These are phyloP conservation scores for Polyergus mexicanus DNA, from an alignment of 1,140 invertebrate genomes.

Conservation along the genomic window DNA sequence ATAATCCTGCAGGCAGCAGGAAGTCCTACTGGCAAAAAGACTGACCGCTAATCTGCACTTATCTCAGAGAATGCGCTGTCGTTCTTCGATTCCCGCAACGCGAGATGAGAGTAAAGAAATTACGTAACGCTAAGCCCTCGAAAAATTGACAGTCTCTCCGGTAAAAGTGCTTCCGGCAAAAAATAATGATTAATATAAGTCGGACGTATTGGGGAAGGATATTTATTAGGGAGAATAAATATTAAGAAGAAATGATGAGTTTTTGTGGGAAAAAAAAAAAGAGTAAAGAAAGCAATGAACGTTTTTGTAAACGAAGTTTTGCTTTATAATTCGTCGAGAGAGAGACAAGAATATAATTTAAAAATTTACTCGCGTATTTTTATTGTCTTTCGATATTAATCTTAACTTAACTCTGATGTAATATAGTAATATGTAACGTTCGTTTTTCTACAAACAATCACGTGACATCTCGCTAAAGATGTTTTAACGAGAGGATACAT, in stretches of 20 bases:
- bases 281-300: background rate
- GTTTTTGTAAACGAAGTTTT: background rate
- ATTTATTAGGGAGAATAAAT: background rate
- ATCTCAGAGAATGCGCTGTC: slow-evolving; percentile 17
- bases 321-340: background rate
- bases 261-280: background rate
- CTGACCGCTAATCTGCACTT: slow-evolving; percentile 8
- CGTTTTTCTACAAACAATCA: background rate
- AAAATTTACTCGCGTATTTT: background rate
- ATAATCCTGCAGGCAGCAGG: slow-evolving; percentile 37
- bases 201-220: background rate
- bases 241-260: background rate
- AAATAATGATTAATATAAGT: background rate
- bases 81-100: slow-evolving; percentile 8
- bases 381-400: background rate
- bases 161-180: background rate
- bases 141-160: background rate
- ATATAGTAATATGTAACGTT: too few relatives aligned
- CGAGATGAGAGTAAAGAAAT: slow-evolving; percentile 10
- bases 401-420: background rate
- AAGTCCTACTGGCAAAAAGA: slow-evolving; percentile 18
- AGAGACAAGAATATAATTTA: background rate
- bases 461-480: background rate
- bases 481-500: slow-evolving; percentile 21
- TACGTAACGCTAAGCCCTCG: background rate